phyloP scores from a whole-genome alignment of 2,797 vertebrate genomes.

The Mallotus villosus region DNA sequence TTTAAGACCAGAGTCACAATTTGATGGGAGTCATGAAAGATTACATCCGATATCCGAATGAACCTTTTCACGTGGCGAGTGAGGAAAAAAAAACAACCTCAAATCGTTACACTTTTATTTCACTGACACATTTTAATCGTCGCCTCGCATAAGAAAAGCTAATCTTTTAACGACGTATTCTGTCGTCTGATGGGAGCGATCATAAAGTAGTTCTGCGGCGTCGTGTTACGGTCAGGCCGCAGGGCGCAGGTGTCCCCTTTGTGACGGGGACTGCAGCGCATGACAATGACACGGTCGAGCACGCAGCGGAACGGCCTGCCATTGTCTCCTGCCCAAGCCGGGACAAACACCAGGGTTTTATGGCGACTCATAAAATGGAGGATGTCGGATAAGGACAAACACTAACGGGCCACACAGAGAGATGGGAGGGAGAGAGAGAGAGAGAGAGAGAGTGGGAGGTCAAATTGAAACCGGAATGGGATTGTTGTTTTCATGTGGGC shows the following conservation, averaged over 20 bases:
- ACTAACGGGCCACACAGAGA: neutral
- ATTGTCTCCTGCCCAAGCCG: constrained; percentile 50
- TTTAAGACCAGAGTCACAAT: neutral
- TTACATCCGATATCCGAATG: neutral
- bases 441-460: constrained; percentile 20
- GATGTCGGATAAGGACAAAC: constrained; percentile 26
- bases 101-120: neutral
- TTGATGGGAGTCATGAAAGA: neutral
- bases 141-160: neutral
- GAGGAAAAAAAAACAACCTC: no score
- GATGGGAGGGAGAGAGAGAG: neutral
- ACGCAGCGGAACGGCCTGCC: constrained; percentile 48
- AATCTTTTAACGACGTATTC: neutral
- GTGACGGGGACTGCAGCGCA: constrained; percentile 56
- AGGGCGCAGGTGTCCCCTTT: constrained; percentile 60
- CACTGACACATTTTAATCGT: neutral
- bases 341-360: constrained; percentile 35
- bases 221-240: constrained; percentile 5
- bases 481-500: constrained; percentile 21
- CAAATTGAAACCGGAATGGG: constrained; percentile 32
- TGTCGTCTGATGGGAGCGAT: neutral
- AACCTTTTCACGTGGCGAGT: no score
- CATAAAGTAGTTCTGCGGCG: neutral
- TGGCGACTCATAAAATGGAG: constrained; percentile 37
- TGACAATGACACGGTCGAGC: constrained; percentile 60